A percentile compares a stretch with the other conserved stretches of the same genome.
phyloP scores from a whole-genome alignment of 1,140 invertebrate genomes.

The Nasonia longicornis region DNA sequence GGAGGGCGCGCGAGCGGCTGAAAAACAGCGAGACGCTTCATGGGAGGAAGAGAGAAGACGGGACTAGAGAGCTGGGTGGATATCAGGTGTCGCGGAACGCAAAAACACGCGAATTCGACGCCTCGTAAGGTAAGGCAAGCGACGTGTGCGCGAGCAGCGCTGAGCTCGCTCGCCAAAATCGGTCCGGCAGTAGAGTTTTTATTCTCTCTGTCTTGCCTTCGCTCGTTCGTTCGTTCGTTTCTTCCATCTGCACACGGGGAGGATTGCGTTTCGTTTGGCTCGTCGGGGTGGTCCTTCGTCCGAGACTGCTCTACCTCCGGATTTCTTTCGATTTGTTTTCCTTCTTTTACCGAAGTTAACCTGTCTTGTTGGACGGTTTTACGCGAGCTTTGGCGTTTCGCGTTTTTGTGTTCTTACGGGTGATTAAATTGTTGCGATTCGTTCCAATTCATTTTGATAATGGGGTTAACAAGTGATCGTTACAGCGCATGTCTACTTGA shows the following conservation, averaged over 20 bases:
- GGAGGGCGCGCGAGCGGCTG: neutral
- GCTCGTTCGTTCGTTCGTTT: neutral
- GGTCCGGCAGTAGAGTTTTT: slow-evolving; percentile 8
- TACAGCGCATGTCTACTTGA: neutral
- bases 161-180: slow-evolving; percentile 29
- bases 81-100: slow-evolving; percentile 39
- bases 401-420: neutral
- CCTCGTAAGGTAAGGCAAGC: slow-evolving; percentile 36
- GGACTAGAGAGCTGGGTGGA: slow-evolving; percentile 1
- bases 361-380: neutral
- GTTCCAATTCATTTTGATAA: neutral
- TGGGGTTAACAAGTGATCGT: neutral
- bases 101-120: slow-evolving; percentile 44
- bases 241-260: neutral
- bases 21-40: neutral
- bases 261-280: slow-evolving; percentile 30
- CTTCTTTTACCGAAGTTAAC: neutral
- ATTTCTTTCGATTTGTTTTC: neutral
- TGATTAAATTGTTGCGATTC: neutral
- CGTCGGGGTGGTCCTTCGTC: neutral
- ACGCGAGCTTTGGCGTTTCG: neutral
- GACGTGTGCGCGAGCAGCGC: neutral
- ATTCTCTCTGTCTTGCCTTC: neutral
- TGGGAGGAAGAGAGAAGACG: neutral
- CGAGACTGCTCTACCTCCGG: neutral